Conservation (phyloP, 2,113 vertebrate species). For the Spermophilus dauricus region DNA sequence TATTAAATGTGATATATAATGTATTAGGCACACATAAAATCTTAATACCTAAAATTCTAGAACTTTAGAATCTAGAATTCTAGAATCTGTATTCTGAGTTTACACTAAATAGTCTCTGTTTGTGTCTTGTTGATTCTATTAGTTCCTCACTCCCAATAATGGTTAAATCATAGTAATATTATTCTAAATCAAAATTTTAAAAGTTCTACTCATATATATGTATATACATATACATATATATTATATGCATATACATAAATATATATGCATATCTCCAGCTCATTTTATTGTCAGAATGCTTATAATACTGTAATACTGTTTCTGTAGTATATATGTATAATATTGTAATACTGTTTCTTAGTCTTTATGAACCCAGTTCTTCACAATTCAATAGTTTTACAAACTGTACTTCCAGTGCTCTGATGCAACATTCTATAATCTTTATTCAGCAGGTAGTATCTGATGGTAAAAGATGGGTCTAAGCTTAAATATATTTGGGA, state of each 20-base stretch:
- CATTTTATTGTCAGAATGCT: background rate
- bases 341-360: background rate
- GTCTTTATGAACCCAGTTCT: background rate
- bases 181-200: slow-evolving; percentile 1
- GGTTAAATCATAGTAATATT: background rate
- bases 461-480: background rate
- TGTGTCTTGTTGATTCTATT: background rate
- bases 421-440: background rate
- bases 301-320: background rate
- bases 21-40: background rate
- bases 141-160: background rate
- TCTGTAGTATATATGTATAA: too few species aligned
- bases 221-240: background rate
- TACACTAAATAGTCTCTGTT: background rate
- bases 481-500: background rate
- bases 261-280: background rate
- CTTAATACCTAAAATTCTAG: background rate
- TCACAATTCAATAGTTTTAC: background rate
- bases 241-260: background rate
- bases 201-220: background rate
- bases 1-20: background rate
- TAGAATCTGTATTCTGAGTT: background rate
- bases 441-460: background rate
- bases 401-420: background rate
- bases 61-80: background rate